Percentiles rank a stretch among this genome's conserved stretches.
Conservation (phyloP, 1,140 invertebrate species). For the Habropoda laboriosa region DNA sequence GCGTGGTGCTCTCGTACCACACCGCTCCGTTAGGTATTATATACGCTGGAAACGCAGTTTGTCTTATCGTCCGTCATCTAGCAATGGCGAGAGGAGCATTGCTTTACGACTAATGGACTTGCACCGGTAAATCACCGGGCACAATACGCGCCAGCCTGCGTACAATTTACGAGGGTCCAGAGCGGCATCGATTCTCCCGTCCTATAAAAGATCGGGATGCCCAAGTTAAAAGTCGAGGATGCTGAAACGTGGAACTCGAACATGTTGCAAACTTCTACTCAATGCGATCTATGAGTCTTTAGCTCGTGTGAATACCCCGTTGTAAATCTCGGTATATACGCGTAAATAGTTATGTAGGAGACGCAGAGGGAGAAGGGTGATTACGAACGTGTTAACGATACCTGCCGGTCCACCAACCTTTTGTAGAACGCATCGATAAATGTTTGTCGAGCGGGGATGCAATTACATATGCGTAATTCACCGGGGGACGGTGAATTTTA, state of each 20-base stretch:
- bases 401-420: not conserved
- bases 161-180: constrained; percentile 71
- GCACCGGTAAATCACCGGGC: constrained; percentile 72
- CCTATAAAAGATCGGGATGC: constrained; percentile 53
- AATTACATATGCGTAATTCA: constrained; percentile 18
- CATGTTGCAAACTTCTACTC: constrained; percentile 10
- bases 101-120: constrained; percentile 76
- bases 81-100: constrained; percentile 66
- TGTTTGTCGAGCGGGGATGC: constrained; percentile 1
- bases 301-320: not conserved
- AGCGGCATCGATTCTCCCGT: constrained; percentile 52
- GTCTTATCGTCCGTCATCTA: constrained; percentile 71
- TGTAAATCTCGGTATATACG: constrained; percentile 23
- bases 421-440: not conserved
- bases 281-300: constrained; percentile 11
- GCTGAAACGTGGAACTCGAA: constrained; percentile 30
- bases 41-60: constrained; percentile 65
- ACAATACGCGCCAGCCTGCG: constrained; percentile 64
- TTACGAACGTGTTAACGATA: constrained; percentile 26
- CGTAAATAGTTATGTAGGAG: constrained; percentile 42
- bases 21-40: constrained; percentile 50
- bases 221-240: constrained; percentile 48
- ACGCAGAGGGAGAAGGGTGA: constrained; percentile 40
- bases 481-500: not conserved
- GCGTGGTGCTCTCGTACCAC: constrained; percentile 16